Evolutionary conservation across 2,888 invertebrate species (phyloP), one percentile per base, ranked within the genome.

Genomic region (Phrixothrix hirtus): DNA sequence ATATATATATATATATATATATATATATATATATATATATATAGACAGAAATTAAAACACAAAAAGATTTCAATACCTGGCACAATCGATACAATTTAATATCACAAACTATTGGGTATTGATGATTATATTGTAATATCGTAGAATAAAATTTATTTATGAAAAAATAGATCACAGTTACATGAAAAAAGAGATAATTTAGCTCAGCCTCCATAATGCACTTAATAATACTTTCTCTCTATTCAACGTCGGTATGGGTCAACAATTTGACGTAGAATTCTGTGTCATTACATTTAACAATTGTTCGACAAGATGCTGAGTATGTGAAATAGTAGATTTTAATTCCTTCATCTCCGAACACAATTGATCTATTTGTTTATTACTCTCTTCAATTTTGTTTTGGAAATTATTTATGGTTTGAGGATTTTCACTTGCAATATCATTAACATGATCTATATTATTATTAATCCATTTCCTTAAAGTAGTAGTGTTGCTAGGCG

Each of bases 311-410:
- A 72, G 59, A 60, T 75, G 75, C 52, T 79, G 77, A 61, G 77
- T 79, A 51, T 77, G 75, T 32, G 74, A 74, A 34, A 80, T 65
- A 10, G 74, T 75, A 58, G 65, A 65, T 75, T 86, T 85, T 68
- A 87, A 77, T 73, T 87, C 87, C 65, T 80, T 81, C 47, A 88
- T 81, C 76, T 88, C 87, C 70, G 83, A 83, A 34, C 83, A 83
- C 60, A 88, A 74, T 63, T 80, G 79, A 45, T 84, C 84, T 38
- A 87, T 83, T 66, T 81, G 83, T 64, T 87, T 87, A 1, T 82
- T 81, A 51, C 83, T 85, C 65, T 85, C 85, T 55, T 87, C 87
- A 39, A 87, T 75, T 68, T 84, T 83, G 41, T 79, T 81, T 51
- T 86, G 85, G 32, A 87, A 64, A 54, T 81, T 78, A 12, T 81